These are phyloP conservation scores for Mystacides longicornis DNA, from an alignment of 2,888 invertebrate species.

Conservation along the genomic window DNA sequence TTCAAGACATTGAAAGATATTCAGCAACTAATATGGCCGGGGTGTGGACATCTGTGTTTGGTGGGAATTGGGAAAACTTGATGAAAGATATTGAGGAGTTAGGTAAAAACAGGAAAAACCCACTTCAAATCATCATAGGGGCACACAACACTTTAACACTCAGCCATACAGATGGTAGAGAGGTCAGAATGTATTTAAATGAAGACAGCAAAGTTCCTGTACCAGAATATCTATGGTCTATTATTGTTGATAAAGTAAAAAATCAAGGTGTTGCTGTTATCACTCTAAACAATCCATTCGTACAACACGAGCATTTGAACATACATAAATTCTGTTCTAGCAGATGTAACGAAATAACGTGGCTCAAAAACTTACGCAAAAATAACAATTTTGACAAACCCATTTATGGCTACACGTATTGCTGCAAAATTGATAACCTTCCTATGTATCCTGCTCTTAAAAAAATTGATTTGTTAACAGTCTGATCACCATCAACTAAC, in stretches of 20 bases:
- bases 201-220: conserved; percentile 17
- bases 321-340: conserved; percentile 19
- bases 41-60: conserved; percentile 19
- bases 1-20: conserved; percentile 21
- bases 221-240: conserved; percentile 21
- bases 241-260: conserved; percentile 16
- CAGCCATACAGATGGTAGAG: conserved; percentile 9
- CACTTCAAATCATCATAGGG: conserved; percentile 20
- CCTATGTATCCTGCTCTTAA: conserved; percentile 5
- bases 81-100: conserved; percentile 18
- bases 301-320: conserved; percentile 11
- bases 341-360: conserved; percentile 19
- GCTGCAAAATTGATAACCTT: conserved; percentile 18
- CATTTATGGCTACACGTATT: conserved; percentile 24
- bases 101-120: conserved; percentile 10
- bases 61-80: conserved; percentile 23
- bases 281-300: conserved; percentile 24
- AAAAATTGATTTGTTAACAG: background rate
- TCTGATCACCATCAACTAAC: no score
- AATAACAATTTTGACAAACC: conserved; percentile 20
- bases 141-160: conserved; percentile 17
- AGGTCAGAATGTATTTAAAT: conserved; percentile 10
- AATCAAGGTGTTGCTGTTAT: conserved; percentile 19
- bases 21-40: conserved; percentile 19
- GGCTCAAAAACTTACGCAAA: conserved; percentile 18